phyloP scores from a whole-genome alignment of 2,797 vertebrate species.

The Carcharodon carcharias region DNA sequence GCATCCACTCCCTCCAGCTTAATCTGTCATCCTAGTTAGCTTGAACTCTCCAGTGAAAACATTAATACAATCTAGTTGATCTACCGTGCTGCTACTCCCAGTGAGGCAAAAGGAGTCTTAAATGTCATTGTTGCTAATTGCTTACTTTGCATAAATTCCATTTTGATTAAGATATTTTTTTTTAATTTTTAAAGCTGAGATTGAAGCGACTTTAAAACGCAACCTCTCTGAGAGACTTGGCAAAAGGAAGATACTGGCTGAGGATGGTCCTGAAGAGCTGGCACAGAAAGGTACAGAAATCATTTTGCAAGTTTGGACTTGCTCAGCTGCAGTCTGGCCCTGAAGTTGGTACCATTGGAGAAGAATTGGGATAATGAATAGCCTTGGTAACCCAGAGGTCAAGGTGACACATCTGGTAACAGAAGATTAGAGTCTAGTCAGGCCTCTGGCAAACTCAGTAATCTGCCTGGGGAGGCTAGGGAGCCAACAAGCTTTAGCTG shows the following conservation, averaged over 20 bases:
- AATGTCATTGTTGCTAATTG: neutral
- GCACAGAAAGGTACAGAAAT: slow-evolving; percentile 61
- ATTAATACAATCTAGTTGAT: neutral
- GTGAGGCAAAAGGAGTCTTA: neutral
- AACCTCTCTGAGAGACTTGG: slow-evolving; percentile 77
- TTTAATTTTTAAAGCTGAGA: slow-evolving; percentile 42
- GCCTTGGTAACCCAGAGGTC: neutral
- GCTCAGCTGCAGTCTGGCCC: neutral
- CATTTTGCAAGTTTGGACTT: neutral
- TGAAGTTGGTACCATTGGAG: neutral
- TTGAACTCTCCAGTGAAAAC: neutral
- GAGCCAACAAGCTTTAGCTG: neutral
- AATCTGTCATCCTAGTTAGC: neutral
- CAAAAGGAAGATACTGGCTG: slow-evolving; percentile 56
- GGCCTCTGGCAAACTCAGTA: neutral
- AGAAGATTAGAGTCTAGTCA: neutral
- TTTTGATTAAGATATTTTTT: neutral
- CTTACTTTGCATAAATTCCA: neutral
- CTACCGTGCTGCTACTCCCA: neutral
- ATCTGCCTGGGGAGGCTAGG: neutral
- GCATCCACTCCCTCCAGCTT: neutral
- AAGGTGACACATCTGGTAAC: neutral
- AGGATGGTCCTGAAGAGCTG: slow-evolving; percentile 45
- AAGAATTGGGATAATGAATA: neutral
- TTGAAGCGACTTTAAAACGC: slow-evolving; percentile 56